These are phyloP conservation scores for Agraylea sexmaculata DNA, from an alignment of 1,140 invertebrate genomes.

Conservation along the genomic window DNA sequence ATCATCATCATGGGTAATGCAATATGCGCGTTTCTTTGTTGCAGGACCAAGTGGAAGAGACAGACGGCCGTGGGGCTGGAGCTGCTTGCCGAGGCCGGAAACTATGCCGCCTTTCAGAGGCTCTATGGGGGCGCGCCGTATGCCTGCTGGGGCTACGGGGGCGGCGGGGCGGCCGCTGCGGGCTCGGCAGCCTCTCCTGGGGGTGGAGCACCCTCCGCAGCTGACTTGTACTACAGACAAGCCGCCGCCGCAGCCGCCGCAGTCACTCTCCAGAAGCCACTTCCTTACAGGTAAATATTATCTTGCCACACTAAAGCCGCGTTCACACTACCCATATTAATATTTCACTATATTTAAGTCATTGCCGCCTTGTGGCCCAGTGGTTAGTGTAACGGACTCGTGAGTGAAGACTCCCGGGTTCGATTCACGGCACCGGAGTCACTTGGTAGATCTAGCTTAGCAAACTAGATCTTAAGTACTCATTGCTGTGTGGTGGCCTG, in stretches of 20 bases:
- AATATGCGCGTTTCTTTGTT: constrained; percentile 28
- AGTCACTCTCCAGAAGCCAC: constrained; percentile 74
- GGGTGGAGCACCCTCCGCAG: constrained; percentile 50
- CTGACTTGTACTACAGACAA: constrained; percentile 70
- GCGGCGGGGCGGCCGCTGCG: constrained; percentile 21
- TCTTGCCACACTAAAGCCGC: no score
- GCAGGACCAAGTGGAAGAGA: constrained; percentile 98
- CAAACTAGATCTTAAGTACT: no score
- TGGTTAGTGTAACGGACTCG: no score
- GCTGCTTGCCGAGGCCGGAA: constrained; percentile 89
- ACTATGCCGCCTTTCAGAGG: constrained; percentile 92
- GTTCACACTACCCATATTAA: neutral
- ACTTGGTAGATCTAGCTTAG: no score
- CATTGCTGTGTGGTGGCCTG: no score
- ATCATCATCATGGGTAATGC: no score
- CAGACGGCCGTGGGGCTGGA: constrained; percentile 96
- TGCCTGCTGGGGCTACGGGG: constrained; percentile 47
- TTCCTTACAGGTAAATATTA: constrained; percentile 65
- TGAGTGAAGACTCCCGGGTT: no score
- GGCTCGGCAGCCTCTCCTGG: constrained; percentile 41
- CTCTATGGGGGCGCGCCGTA: constrained; percentile 68
- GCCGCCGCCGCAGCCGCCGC: constrained; percentile 54
- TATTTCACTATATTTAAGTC: neutral
- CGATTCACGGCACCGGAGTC: no score
- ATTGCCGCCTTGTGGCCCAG: no score